Percentiles rank a stretch among this genome's conserved stretches.
phyloP scores from a whole-genome alignment of 2,797 vertebrate species.

The Nasua narica region DNA sequence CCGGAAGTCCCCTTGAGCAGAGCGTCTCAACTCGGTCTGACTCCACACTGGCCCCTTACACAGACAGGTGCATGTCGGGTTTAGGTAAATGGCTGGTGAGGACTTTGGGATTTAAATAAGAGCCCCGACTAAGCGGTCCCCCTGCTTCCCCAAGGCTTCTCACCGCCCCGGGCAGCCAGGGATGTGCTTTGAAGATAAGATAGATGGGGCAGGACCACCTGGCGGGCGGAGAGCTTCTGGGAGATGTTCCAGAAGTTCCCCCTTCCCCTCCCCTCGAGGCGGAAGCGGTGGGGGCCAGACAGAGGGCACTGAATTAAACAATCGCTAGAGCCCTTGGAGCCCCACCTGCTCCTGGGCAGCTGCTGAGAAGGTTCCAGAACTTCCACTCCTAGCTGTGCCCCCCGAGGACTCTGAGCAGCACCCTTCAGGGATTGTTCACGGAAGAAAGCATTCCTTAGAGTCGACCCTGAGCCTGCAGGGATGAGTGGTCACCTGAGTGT shows the following conservation, averaged over 20 bases:
- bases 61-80: neutral
- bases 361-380: neutral
- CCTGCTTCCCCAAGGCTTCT: too few relatives aligned
- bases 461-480: neutral
- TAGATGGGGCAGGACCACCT: neutral
- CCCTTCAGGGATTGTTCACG: fast-evolving
- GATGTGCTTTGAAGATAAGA: neutral
- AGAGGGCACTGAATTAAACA: neutral
- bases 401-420: too few relatives aligned
- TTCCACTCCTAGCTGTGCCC: fast-evolving
- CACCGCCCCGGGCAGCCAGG: too few relatives aligned
- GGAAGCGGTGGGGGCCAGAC: neutral
- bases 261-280: neutral
- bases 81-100: neutral
- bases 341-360: too few relatives aligned
- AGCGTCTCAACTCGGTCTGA: neutral
- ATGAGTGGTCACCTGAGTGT: neutral
- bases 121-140: neutral
- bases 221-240: neutral
- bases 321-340: neutral
- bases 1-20: neutral
- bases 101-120: neutral
- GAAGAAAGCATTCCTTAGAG: neutral
- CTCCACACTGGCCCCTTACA: neutral
- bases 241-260: neutral